A percentile compares a stretch with the other conserved stretches of the same genome.
Conservation (phyloP, 1,140 invertebrate species). For the Drosophila asahinai region DNA sequence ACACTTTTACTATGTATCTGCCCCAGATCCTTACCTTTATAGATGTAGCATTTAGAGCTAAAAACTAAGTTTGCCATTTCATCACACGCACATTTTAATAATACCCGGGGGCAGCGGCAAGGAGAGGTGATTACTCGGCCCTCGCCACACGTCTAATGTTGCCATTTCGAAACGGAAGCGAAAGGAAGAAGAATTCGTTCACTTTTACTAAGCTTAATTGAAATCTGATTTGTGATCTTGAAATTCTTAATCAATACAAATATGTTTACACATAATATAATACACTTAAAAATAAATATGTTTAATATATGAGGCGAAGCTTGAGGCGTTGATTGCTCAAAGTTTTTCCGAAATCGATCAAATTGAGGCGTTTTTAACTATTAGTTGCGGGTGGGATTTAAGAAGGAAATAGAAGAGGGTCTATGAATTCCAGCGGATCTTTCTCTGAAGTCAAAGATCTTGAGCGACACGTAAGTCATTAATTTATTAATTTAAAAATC, state of each 20-base stretch:
- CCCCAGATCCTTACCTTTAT: constrained; percentile 6
- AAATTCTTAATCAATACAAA: constrained; percentile 76
- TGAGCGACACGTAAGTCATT: background rate
- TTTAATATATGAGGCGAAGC: constrained; percentile 58
- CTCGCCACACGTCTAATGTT: constrained; percentile 14
- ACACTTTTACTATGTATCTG: background rate
- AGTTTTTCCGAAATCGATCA: constrained; percentile 52
- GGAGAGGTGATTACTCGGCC: constrained; percentile 3
- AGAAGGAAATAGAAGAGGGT: no score
- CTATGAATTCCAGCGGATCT: no score
- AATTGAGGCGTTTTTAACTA: constrained; percentile 3
- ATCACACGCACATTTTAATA: constrained; percentile 1
- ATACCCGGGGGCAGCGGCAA: background rate
- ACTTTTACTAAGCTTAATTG: constrained; percentile 59
- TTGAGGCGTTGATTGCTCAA: constrained; percentile 74
- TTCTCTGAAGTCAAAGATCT: background rate
- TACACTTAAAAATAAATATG: constrained; percentile 68
- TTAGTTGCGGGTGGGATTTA: background rate
- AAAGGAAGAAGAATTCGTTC: constrained; percentile 13
- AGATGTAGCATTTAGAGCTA: constrained; percentile 39
- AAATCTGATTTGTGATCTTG: constrained; percentile 82
- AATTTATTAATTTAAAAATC: no score
- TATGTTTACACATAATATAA: constrained; percentile 74
- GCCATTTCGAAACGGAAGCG: constrained; percentile 42
- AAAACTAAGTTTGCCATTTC: constrained; percentile 21